These are phyloP conservation scores for Clamator glandarius DNA, from an alignment of 2,797 vertebrate species.

Conservation along the genomic window DNA sequence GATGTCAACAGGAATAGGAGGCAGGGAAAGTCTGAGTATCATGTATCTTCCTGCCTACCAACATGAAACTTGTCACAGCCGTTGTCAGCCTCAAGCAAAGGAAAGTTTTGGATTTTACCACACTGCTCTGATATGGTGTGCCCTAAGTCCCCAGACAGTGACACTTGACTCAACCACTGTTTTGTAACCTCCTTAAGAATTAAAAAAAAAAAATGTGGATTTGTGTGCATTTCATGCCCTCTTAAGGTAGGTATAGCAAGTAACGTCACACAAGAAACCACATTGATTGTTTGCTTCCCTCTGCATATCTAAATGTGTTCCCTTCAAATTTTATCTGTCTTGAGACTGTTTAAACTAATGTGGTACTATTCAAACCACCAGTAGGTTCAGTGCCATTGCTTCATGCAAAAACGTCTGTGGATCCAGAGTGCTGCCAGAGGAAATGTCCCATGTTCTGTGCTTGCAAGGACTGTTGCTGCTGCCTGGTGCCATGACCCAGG, in stretches of 20 bases:
- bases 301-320: not conserved
- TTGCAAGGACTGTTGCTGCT: constrained; percentile 5
- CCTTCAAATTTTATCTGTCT: not conserved
- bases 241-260: constrained; percentile 69
- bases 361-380: not conserved
- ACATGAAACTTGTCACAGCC: not conserved
- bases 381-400: not conserved
- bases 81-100: not conserved
- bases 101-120: not conserved
- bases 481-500: constrained; percentile 26
- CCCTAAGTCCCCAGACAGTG: not conserved
- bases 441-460: not conserved
- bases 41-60: not conserved
- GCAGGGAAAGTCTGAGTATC: not conserved
- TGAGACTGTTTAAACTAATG: not conserved
- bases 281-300: not conserved
- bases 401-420: not conserved
- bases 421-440: not conserved
- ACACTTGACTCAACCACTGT: not conserved
- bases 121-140: not conserved
- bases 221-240: constrained; percentile 71
- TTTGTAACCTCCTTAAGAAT: constrained; percentile 12
- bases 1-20: not conserved
- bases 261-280: constrained; percentile 35
- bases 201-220: constrained; percentile 37